Evolutionary conservation across 2,797 vertebrate species (phyloP).

Genomic region (Melanotaenia maccullochi): DNA sequence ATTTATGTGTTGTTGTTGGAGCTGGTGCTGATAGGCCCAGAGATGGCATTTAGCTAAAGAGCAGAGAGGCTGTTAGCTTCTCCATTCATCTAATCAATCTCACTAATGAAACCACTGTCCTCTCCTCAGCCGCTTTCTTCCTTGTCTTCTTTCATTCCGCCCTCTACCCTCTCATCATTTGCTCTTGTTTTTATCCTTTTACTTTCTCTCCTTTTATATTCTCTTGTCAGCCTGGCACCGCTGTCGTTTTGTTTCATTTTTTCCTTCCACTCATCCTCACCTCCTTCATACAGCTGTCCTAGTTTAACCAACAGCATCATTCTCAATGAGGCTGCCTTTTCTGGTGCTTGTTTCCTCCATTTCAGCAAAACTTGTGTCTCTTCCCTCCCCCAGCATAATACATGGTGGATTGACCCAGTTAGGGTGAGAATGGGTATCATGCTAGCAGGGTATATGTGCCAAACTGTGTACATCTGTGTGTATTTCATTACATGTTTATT

Average conservation of each 20-base stretch:
- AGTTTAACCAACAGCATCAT: conserved; percentile 54
- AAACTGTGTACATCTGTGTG: conserved; percentile 36
- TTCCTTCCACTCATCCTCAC: conserved; percentile 32
- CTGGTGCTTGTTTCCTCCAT: conserved; percentile 61
- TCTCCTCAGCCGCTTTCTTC: conserved; percentile 63
- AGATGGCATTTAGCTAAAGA: conserved; percentile 85
- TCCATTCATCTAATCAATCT: conserved; percentile 83
- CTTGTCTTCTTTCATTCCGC: conserved; percentile 51
- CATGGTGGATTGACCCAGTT: conserved; percentile 77
- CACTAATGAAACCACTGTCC: conserved; percentile 81
- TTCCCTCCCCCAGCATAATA: conserved; percentile 55
- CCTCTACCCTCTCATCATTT: conserved; percentile 67
- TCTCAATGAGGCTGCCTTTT: conserved; percentile 64
- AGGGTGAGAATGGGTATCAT: conserved; percentile 66
- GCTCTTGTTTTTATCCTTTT: conserved; percentile 45
- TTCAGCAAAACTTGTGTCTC: conserved; percentile 51
- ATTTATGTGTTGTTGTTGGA: conserved; percentile 79
- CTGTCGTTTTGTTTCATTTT: conserved; percentile 23
- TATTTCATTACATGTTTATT: conserved; percentile 6
- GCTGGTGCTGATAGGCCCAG: conserved; percentile 78
- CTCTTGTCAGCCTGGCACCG: conserved; percentile 8
- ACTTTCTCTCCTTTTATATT: conserved; percentile 34
- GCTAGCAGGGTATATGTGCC: conserved; percentile 43
- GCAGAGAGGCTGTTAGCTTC: conserved; percentile 83
- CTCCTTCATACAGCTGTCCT: conserved; percentile 48